These are phyloP conservation scores for Pelecanoides urinatrix DNA, from an alignment of 2,113 vertebrate genomes.

Conservation along the genomic window DNA sequence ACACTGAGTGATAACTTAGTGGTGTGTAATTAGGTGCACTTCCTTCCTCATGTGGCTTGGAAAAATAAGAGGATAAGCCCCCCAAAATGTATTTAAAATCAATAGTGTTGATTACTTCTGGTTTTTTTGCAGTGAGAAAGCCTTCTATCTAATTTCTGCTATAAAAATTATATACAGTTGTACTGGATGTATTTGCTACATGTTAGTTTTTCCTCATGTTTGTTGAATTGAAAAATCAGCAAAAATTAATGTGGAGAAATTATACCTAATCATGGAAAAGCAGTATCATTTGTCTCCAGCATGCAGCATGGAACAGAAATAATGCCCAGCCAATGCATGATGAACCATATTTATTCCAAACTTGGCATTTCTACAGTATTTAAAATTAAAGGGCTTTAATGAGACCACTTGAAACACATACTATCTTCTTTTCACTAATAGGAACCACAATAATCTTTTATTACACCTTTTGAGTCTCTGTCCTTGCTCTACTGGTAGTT, in stretches of 20 bases:
- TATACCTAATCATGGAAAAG: background rate
- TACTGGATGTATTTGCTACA: background rate
- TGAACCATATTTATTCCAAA: background rate
- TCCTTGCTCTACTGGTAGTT: background rate
- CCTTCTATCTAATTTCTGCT: background rate
- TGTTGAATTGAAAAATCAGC: background rate
- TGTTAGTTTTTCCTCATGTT: background rate
- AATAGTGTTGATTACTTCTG: background rate
- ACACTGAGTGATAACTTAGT: background rate
- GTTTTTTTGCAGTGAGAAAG: background rate
- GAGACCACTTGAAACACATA: background rate
- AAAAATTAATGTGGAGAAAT: background rate
- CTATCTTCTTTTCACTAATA: background rate
- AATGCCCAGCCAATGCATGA: background rate
- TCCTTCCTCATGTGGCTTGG: background rate
- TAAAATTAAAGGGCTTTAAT: background rate
- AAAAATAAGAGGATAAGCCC: background rate
- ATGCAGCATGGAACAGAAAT: background rate
- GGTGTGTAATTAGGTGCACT: background rate
- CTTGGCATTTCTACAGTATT: background rate
- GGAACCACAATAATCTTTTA: background rate
- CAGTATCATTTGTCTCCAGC: background rate
- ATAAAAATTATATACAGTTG: background rate
- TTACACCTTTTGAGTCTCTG: background rate
- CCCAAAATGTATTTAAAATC: background rate